Base-by-base conservation (phyloP, 1,140 invertebrate species). In the Trichonephila inaurata region DNA sequence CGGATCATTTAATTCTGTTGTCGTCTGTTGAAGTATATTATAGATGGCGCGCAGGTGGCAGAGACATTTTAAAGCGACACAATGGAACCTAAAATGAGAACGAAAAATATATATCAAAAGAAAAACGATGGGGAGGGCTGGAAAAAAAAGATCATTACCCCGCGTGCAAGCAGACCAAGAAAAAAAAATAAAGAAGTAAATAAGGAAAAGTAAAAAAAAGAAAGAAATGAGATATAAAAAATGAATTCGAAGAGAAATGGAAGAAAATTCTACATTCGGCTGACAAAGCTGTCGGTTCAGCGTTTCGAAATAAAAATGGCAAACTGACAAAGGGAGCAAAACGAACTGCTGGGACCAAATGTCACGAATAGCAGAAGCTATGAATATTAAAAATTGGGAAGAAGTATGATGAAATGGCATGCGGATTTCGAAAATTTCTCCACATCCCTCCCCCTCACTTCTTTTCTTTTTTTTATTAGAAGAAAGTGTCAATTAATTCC, bases 1-100 rank as follows among this genome's bases (percentile, higher is more conserved):
- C 86, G 92, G 92, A 93, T 93, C 92, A 93, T 93, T 93, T 93
- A 93, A 93, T 93, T 93, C 92, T 82, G 92, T 93, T 93, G 92
- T 93, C 92, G 92, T 93, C 92, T 62, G 86, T 58, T 93, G 92
- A 93, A 93, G 92, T 93, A 93, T 93, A 93, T 93, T 93, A 93
- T 93, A 93, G 92, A 93, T 93, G 92, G 86, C 92, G 92, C 92
- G 86, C 92, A 93, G 92, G 92, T 93, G 92, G 92, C 86, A 33
- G 21, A 88, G 92, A 93, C 92, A 93, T 93, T 93, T 93, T 93
- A 93, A 93, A 93, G 92, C 66, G 92, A 88, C 92, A 93, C 92
- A 93, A 93, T 88, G 86, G 92, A 93, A 88, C 92, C 86, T 69
- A 89, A 93, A 93, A 93, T 93, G 92, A 93, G 92, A 93, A 88